Conservation (phyloP, 2,797 vertebrate genomes). For the Leptoclinus maculatus region DNA sequence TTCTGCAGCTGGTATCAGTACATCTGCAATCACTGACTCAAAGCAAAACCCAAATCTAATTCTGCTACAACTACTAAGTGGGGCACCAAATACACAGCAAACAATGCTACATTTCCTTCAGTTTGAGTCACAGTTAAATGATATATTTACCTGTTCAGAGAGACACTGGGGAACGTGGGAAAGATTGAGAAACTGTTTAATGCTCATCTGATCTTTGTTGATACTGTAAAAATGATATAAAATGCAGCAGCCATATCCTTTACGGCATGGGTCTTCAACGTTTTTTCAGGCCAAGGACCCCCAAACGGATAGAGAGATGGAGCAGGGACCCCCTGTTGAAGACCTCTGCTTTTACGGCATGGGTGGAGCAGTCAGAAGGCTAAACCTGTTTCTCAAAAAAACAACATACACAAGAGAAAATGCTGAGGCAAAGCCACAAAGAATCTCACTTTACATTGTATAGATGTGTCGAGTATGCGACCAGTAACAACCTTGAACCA, state of each 20-base stretch:
- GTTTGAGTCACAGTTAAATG: neutral
- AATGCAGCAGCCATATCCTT: neutral
- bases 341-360: neutral
- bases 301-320: too few relatives aligned
- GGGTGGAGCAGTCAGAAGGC: neutral
- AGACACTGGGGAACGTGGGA: neutral
- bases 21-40: neutral
- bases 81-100: neutral
- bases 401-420: neutral
- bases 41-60: neutral
- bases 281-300: too few relatives aligned
- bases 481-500: neutral
- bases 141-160: neutral
- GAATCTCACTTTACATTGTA: neutral
- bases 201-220: neutral
- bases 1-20: neutral
- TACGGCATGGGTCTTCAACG: neutral
- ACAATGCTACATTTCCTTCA: neutral
- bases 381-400: conserved; percentile 9
- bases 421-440: neutral
- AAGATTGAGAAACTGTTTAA: neutral
- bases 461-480: neutral
- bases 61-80: neutral
- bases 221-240: neutral
- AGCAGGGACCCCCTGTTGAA: too few relatives aligned